These are phyloP conservation scores for Anas platyrhynchos DNA, from an alignment of 2,113 vertebrate genomes.

Conservation along the genomic window DNA sequence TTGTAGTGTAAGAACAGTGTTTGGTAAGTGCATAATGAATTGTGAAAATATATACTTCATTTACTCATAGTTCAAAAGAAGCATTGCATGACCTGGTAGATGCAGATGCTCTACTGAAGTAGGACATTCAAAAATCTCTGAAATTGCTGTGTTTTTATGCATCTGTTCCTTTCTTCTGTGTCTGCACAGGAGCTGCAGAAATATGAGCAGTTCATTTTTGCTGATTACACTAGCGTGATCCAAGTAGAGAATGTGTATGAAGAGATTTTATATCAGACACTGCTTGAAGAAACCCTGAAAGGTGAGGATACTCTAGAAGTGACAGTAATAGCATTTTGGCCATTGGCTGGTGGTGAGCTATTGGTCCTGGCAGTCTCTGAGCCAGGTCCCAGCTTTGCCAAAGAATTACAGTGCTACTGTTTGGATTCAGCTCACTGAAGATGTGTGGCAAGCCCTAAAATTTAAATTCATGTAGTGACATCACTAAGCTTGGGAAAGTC, in stretches of 20 bases:
- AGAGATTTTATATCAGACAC: slow-evolving; percentile 83
- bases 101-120: background rate
- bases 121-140: background rate
- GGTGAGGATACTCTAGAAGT: slow-evolving; percentile 73
- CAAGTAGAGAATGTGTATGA: slow-evolving; percentile 92
- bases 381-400: background rate
- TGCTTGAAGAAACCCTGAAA: slow-evolving; percentile 86
- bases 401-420: background rate
- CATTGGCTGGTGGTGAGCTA: accelerated
- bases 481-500: background rate
- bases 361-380: background rate
- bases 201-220: slow-evolving; percentile 84
- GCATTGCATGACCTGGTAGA: background rate
- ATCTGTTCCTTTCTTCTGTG: background rate
- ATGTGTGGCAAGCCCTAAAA: background rate
- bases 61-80: background rate
- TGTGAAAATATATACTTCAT: background rate
- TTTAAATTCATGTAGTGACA: background rate
- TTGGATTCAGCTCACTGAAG: background rate
- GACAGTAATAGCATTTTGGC: background rate
- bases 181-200: slow-evolving; percentile 83
- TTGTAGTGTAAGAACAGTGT: background rate
- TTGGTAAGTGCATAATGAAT: background rate
- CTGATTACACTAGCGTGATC: slow-evolving; percentile 86
- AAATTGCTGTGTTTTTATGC: background rate